Evolutionary conservation across 2,113 vertebrate genomes (phyloP).

Genomic region (Percina caprodes): DNA sequence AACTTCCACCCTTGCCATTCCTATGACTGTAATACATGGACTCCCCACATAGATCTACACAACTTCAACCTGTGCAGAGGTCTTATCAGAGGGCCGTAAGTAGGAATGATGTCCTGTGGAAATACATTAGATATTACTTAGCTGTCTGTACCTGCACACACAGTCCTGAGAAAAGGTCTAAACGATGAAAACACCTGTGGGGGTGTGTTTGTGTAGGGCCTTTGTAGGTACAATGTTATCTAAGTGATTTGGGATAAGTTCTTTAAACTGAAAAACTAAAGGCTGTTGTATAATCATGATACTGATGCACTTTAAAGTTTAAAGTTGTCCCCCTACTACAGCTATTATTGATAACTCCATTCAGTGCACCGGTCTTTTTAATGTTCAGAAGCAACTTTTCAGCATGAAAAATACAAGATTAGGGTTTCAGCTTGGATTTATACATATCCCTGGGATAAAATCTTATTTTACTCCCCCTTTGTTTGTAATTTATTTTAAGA

Average conservation of each 20-base stretch:
- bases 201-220: no score
- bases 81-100: background rate
- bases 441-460: background rate
- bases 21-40: no score
- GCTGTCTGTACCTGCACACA: no score
- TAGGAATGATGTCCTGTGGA: background rate
- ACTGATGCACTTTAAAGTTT: no score
- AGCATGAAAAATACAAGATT: background rate
- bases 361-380: background rate
- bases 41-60: background rate
- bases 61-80: background rate
- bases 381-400: background rate
- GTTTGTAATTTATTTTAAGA: slow-evolving; percentile 15
- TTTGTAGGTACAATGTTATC: no score
- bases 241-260: no score
- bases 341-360: background rate
- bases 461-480: slow-evolving; percentile 4
- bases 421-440: background rate
- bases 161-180: no score
- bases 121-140: no score
- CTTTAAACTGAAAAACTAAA: no score
- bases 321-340: background rate
- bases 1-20: no score
- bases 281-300: no score
- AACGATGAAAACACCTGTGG: no score